phyloP scores from a whole-genome alignment of 2,797 vertebrate species.

The Hydrocynus forskahlii region DNA sequence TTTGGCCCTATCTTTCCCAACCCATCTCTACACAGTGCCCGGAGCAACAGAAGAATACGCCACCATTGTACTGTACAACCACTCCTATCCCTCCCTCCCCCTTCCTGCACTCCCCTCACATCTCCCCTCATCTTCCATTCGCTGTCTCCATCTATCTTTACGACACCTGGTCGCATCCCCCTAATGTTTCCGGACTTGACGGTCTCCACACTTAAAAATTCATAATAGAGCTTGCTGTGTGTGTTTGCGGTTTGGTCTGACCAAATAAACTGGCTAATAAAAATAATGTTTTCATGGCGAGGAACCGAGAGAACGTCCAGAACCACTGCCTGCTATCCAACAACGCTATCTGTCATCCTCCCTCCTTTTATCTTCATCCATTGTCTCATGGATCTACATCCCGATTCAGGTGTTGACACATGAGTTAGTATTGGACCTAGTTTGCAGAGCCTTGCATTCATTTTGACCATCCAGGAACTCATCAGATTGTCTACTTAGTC shows the following conservation, averaged over 20 bases:
- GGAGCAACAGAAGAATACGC: constrained; percentile 84
- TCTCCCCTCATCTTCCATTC: constrained; percentile 75
- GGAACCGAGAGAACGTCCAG: constrained; percentile 32
- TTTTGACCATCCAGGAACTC: constrained; percentile 38
- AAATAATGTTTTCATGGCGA: constrained; percentile 72
- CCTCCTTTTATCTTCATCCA: constrained; percentile 73
- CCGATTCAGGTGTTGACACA: constrained; percentile 60
- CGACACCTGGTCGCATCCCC: constrained; percentile 92
- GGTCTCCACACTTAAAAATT: constrained; percentile 97
- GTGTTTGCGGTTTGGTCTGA: constrained; percentile 99
- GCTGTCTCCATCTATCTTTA: constrained; percentile 95
- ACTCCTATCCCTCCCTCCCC: constrained; percentile 65
- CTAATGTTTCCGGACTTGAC: constrained; percentile 96
- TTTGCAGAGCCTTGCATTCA: constrained; percentile 58
- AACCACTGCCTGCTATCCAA: constrained; percentile 41
- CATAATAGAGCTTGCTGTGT: constrained; percentile 99
- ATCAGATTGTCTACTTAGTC: constrained; percentile 7
- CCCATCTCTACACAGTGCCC: constrained; percentile 79
- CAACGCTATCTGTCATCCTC: constrained; percentile 65
- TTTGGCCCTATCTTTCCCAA: constrained; percentile 86
- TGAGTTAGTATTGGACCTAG: constrained; percentile 69
- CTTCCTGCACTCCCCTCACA: constrained; percentile 64
- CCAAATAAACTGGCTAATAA: constrained; percentile 80
- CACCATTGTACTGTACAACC: constrained; percentile 69
- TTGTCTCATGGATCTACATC: constrained; percentile 72